These are phyloP conservation scores for Balaenoptera acutorostrata DNA, from an alignment of 2,113 vertebrate species.

Conservation along the genomic window DNA sequence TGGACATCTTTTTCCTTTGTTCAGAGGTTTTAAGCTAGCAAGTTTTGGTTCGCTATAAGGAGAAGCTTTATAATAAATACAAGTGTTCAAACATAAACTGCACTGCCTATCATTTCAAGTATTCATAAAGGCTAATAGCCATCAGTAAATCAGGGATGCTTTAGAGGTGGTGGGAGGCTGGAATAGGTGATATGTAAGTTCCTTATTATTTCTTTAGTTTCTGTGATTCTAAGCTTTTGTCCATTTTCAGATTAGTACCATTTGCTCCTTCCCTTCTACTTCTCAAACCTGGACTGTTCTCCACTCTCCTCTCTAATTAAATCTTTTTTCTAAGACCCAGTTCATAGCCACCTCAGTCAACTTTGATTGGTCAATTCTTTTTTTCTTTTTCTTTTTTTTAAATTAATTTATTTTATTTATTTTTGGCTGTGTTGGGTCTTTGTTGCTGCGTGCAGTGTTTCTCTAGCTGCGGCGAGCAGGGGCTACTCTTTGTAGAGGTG, in stretches of 20 bases:
- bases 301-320: not conserved
- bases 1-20: not conserved
- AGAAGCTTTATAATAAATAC: not conserved
- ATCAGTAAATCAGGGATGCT: not conserved
- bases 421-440: not conserved
- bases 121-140: not conserved
- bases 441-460: no score
- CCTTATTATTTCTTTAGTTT: not conserved
- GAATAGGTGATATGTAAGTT: not conserved
- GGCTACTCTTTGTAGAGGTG: no score
- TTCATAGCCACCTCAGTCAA: not conserved
- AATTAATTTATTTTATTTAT: no score
- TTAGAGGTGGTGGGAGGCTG: not conserved
- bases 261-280: not conserved
- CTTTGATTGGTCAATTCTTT: not conserved
- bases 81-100: not conserved
- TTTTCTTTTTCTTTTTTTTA: no score
- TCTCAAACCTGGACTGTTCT: not conserved
- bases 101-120: not conserved
- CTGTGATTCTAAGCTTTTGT: not conserved
- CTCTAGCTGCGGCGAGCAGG: no score
- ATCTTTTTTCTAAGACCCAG: not conserved
- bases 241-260: not conserved
- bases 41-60: not conserved
- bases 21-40: not conserved